These are phyloP conservation scores for Acanthosoma haemorrhoidale DNA, from an alignment of 2,888 invertebrate genomes.

Conservation along the genomic window DNA sequence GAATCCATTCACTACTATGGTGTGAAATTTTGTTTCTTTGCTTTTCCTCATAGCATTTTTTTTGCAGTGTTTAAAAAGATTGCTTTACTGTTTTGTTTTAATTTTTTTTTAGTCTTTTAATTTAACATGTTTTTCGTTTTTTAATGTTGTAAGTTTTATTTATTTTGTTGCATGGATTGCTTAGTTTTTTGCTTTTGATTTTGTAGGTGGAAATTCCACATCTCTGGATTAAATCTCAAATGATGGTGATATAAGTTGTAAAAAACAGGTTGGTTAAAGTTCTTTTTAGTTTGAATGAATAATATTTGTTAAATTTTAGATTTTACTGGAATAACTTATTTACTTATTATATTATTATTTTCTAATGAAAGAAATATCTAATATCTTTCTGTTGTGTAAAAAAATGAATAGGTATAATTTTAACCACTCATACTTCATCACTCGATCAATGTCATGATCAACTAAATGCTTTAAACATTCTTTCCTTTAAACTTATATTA, in stretches of 20 bases:
- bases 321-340: not conserved
- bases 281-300: no score
- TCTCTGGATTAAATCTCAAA: constrained; percentile 34
- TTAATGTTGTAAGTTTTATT: not conserved
- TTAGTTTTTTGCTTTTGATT: constrained; percentile 39
- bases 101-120: not conserved
- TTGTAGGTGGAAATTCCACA: constrained; percentile 46
- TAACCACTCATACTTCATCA: no score
- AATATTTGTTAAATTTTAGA: not conserved
- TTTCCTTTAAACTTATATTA: no score
- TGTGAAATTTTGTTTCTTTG: no score
- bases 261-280: constrained; percentile 1
- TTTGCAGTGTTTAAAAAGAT: no score
- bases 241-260: constrained; percentile 21
- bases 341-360: not conserved
- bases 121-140: not conserved
- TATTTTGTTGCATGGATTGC: constrained; percentile 19
- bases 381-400: no score
- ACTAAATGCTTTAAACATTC: no score
- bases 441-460: no score
- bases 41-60: no score
- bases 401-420: no score
- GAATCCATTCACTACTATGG: no score
- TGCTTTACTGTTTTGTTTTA: not conserved
- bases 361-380: no score